Evolutionary conservation across 2,797 vertebrate species (phyloP), one percentile per base, ranked within the genome.

Genomic region (Halcyon leucocephala): DNA sequence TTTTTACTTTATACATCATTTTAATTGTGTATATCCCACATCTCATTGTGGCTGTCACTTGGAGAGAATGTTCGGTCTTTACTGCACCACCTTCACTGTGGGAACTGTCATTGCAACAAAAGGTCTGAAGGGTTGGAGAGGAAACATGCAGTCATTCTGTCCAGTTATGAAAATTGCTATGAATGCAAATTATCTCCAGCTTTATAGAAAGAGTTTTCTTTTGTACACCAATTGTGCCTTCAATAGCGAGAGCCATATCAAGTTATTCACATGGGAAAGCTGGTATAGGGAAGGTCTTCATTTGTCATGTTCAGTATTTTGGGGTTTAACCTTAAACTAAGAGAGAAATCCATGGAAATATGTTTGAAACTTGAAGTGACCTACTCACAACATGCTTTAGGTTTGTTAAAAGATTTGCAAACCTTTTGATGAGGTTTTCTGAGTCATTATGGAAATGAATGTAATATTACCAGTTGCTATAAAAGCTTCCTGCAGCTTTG

Each of bases 101-200:
- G 92, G 94, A 93, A 69, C 90, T 86, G 94, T 89, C 94, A 85
- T 5, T 74, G 71, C 57, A 78, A 95, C 91, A 96, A 95, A 95
- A 86, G 83, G 51, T 57, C 78, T 55, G 41, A 44, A 39, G 46
- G 64, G 25, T 4, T 73, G 69, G 37, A 41, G 67, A 80, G 74
- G 78, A 92, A 96, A 86, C 3, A 0, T 37, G 90, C 84, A 89
- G 67, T 55, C 81, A 74, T 64, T 58, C 83, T 67, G 72, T 29
- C 49, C 72, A 62, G 74, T 90, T 94, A 74, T 94, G 95, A 91
- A 95, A 91, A 92, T 80, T 87, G n/a, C 49, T 64, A 48, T 80
- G 67, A 87, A 95, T 93, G 78, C 88, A 93, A 93, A 95, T 95
- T 12, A 37, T 57, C 92, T 88, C 41, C 33, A 51, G 65, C 82